phyloP scores from a whole-genome alignment of 2,113 vertebrate genomes.

The Amblyopsis rosae region DNA sequence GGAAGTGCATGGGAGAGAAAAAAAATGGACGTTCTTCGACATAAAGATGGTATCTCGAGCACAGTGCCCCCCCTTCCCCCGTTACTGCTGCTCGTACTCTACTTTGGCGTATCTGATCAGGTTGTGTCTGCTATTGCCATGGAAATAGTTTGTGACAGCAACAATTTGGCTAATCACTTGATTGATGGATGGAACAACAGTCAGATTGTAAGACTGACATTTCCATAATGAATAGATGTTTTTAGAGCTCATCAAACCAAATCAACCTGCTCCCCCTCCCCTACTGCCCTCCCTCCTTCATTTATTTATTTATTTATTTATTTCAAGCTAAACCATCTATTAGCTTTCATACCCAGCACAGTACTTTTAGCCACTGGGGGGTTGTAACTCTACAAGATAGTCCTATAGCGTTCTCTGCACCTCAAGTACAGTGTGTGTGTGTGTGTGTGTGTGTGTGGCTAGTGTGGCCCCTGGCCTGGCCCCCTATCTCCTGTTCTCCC shows the following conservation, averaged over 20 bases:
- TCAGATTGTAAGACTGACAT: conserved; percentile 51
- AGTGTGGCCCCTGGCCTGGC: conserved; percentile 76
- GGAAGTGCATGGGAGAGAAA: background rate
- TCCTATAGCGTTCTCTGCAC: conserved; percentile 55
- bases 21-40: conserved; percentile 1
- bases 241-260: conserved; percentile 55
- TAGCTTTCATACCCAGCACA: conserved; percentile 3
- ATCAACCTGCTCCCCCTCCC: conserved; percentile 33
- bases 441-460: conserved; percentile 53
- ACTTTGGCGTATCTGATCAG: conserved; percentile 56
- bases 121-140: conserved; percentile 49
- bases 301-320: conserved; percentile 28
- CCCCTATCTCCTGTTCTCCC: conserved; percentile 77
- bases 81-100: conserved; percentile 39
- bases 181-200: conserved; percentile 63
- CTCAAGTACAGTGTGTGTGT: conserved; percentile 40
- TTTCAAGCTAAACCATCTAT: conserved; percentile 35
- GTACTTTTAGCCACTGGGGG: conserved; percentile 2
- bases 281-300: conserved; percentile 7
- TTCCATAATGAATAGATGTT: conserved; percentile 55
- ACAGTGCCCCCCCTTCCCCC: conserved; percentile 6
- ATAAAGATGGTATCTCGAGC: conserved; percentile 31
- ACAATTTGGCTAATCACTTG: conserved; percentile 69
- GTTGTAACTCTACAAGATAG: conserved; percentile 55
- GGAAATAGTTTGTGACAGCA: conserved; percentile 69